Conservation (phyloP, 2,797 vertebrate species). For the Pelobates cultripes region DNA sequence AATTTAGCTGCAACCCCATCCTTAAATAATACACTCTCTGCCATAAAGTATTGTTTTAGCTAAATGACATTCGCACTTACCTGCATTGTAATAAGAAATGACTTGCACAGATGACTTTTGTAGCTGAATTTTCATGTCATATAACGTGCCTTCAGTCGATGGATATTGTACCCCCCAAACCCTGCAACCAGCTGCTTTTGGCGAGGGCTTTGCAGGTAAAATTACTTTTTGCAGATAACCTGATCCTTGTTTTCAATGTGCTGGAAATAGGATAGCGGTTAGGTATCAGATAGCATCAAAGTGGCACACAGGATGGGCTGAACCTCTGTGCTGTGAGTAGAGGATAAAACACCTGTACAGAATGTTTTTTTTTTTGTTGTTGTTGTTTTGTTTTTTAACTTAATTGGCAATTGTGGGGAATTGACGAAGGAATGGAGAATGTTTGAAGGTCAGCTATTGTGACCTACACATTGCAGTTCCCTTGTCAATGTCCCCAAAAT, state of each 20-base stretch:
- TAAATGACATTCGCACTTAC: conserved; percentile 9
- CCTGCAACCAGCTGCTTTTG: neutral
- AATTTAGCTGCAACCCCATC: too few relatives aligned
- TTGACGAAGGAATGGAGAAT: too few relatives aligned
- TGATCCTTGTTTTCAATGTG: neutral
- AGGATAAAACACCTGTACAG: too few relatives aligned
- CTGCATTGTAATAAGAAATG: conserved; percentile 3
- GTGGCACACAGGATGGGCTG: neutral
- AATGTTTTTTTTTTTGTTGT: too few relatives aligned
- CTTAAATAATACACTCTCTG: too few relatives aligned
- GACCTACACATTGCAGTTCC: too few relatives aligned
- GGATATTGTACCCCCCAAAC: too few relatives aligned
- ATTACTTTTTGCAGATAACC: conserved; percentile 17
- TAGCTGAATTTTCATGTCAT: neutral
- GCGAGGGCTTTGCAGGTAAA: neutral
- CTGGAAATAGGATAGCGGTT: conserved; percentile 7
- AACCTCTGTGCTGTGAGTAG: neutral
- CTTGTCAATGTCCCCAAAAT: too few relatives aligned
- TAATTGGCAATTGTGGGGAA: too few relatives aligned
- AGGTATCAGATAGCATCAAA: neutral
- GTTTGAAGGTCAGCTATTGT: too few relatives aligned
- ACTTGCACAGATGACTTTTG: neutral
- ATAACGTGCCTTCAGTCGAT: neutral
- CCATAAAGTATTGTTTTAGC: too few relatives aligned
- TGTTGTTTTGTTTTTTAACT: too few relatives aligned